These are phyloP conservation scores for Muntiacus reevesi DNA, from an alignment of 2,113 vertebrate species.

Conservation along the genomic window DNA sequence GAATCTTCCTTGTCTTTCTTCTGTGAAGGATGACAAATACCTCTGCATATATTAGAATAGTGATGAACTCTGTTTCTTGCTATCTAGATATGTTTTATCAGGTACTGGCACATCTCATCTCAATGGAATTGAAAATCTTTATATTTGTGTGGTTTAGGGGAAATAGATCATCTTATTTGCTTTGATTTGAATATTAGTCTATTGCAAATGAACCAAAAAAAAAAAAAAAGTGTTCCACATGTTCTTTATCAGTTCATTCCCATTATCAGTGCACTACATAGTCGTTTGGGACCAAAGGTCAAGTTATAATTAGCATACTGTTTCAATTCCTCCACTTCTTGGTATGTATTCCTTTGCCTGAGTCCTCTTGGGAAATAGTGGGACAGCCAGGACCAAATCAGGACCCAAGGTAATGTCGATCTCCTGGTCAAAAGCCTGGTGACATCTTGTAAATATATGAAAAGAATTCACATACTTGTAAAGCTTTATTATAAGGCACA, in stretches of 20 bases:
- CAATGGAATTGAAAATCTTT: not conserved
- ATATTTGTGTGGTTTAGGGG: not conserved
- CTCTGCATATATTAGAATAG: not conserved
- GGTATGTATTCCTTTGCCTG: not conserved
- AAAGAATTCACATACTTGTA: slow-evolving; percentile 40
- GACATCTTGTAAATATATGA: slow-evolving; percentile 30
- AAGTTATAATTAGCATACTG: slow-evolving; percentile 31
- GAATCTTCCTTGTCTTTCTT: not conserved
- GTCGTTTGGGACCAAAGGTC: not conserved
- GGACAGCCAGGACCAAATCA: not conserved
- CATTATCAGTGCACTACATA: not conserved
- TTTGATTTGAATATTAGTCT: not conserved
- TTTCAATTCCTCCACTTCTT: slow-evolving; percentile 1
- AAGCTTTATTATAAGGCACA: not conserved
- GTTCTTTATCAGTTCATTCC: not conserved
- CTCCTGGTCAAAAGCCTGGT: not conserved
- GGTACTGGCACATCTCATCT: not conserved
- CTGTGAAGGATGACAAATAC: not conserved
- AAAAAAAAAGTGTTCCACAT: not conserved
- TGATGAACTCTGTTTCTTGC: not conserved
- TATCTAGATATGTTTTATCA: not conserved
- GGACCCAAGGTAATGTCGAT: not conserved
- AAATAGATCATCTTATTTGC: slow-evolving; percentile 24
- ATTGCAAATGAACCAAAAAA: slow-evolving; percentile 4
- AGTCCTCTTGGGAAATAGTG: slow-evolving; percentile 10